Evolutionary conservation across 2,888 invertebrate species (phyloP), one percentile per base, ranked within the genome.

Genomic region (Rambutsinella grinnellia): DNA sequence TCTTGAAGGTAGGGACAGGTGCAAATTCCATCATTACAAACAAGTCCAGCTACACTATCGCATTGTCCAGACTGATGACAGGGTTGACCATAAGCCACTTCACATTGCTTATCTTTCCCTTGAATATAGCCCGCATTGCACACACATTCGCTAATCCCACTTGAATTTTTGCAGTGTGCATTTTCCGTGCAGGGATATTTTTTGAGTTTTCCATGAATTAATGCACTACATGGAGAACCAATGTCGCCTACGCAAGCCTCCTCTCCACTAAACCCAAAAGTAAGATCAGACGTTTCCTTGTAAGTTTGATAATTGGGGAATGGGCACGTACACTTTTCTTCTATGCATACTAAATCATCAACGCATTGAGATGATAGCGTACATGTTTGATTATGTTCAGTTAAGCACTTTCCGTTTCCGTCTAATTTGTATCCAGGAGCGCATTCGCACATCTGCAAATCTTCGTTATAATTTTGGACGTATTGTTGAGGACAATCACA

Each of bases 291-390:
- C n/a, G n/a, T n/a, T n/a, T 13, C n/a, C 17, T 71, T 63, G 21
- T 71, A 71, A n/a, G 62, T 71, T 44, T 71, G 71, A n/a, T 57
- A 21, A n/a, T 63, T 62, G 3, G 63, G 21, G 44, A 57, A 71
- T 21, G 26, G 54, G 51, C 71, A 71, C 28, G 63, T 57, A 19
- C 71, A 71, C 36, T 10, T 28, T 3, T 57, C 63, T 36, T 24
- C 36, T 63, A 62, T 71, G 49, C 71, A 71, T 1, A 53, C 49
- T 23, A 58, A 72, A 17, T 66, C 60, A 46, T 58, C 58, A 21
- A 19, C 23, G 28, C 72, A 72, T 13, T 63, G 65, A 5, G 5
- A 5, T 15, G 53, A 60, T 15, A 17, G 19, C 0, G 23, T 44
- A 24, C 72, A 72, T 6, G 44, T 8, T 57, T 49, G 57, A 19